Conservation (phyloP, 1,140 invertebrate species). For the Geopemphigus sp. region DNA sequence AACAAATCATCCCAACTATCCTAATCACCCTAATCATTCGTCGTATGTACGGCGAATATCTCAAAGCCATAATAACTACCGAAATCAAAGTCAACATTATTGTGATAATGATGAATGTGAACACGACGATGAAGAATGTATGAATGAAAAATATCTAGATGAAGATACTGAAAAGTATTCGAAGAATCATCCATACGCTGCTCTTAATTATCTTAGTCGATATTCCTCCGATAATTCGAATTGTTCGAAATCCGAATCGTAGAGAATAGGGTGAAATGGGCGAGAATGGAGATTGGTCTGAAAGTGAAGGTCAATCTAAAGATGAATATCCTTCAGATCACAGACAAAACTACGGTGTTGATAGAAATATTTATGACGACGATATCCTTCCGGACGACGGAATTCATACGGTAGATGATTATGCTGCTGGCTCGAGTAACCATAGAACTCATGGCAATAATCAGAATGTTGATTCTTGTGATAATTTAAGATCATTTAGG, state of each 20-base stretch:
- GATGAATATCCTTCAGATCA: too few species aligned
- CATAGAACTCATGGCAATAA: too few species aligned
- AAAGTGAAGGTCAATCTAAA: background rate
- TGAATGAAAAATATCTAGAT: background rate
- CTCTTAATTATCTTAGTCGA: too few species aligned
- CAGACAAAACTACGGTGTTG: background rate
- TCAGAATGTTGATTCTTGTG: too few species aligned
- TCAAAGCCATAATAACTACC: background rate
- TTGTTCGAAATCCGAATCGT: background rate
- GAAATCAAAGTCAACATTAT: constrained; percentile 51
- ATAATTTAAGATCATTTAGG: too few species aligned
- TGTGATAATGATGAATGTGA: constrained; percentile 53
- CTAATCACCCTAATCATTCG: background rate
- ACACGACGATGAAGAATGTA: background rate
- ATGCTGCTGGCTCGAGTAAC: too few species aligned
- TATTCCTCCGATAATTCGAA: background rate
- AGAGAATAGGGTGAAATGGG: background rate
- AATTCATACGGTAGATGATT: too few species aligned
- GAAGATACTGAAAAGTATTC: background rate
- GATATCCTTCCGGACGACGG: too few species aligned
- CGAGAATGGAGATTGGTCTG: background rate
- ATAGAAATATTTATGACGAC: background rate
- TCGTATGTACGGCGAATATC: too few species aligned
- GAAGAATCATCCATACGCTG: too few species aligned
- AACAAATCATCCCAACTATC: background rate